phyloP scores from a whole-genome alignment of 1,140 invertebrate genomes.

The Sitodiplosis mosellana region DNA sequence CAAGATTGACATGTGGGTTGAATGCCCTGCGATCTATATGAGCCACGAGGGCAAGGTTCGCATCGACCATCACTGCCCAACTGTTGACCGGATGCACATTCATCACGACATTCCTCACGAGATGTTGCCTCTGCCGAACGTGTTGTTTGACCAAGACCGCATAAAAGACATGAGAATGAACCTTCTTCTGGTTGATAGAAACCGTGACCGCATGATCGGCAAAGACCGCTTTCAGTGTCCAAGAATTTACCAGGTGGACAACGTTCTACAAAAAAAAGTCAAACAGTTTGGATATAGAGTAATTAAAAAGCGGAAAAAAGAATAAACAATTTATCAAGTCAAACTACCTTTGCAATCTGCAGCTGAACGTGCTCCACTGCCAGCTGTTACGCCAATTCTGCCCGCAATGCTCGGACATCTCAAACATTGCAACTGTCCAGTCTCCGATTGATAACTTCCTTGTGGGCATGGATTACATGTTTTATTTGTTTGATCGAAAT shows the following conservation, averaged over 20 bases:
- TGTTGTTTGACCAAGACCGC: conserved; percentile 84
- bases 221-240: conserved; percentile 65
- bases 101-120: conserved; percentile 68
- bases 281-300: no score
- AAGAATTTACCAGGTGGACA: conserved; percentile 85
- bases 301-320: no score
- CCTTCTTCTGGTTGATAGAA: conserved; percentile 86
- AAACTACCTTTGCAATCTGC: conserved; percentile 68
- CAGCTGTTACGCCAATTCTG: conserved; percentile 68
- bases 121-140: conserved; percentile 80
- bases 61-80: conserved; percentile 76
- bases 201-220: conserved; percentile 81
- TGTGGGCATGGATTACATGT: conserved; percentile 68
- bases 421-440: conserved; percentile 74
- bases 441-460: conserved; percentile 86
- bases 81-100: conserved; percentile 80
- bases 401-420: conserved; percentile 75
- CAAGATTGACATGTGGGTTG: conserved; percentile 78
- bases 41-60: conserved; percentile 78
- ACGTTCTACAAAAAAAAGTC: conserved; percentile 51
- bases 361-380: conserved; percentile 64
- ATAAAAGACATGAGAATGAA: conserved; percentile 73
- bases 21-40: conserved; percentile 71
- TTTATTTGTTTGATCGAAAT: conserved; percentile 53
- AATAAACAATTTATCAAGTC: conserved; percentile 12